Evolutionary conservation across 2,113 vertebrate genomes (phyloP).

Genomic region (Macquaria australasica): DNA sequence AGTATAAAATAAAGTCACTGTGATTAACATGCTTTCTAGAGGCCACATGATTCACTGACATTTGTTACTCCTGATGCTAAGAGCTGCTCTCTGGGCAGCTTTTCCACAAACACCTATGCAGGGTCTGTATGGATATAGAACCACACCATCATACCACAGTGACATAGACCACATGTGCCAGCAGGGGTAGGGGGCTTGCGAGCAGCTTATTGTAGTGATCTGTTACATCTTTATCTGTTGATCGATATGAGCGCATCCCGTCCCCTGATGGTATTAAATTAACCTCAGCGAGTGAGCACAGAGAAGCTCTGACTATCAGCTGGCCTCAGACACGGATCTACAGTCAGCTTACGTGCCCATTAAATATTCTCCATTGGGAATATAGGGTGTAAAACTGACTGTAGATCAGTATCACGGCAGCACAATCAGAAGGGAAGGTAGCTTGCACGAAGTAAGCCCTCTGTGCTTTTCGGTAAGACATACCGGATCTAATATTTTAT

Average conservation of each 20-base stretch:
- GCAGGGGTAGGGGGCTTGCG: slow-evolving; percentile 1
- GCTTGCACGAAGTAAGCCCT: slow-evolving; percentile 10
- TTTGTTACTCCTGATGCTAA: slow-evolving; percentile 30
- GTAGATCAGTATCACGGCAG: slow-evolving; percentile 44
- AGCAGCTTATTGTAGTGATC: slow-evolving; percentile 63
- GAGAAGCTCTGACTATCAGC: slow-evolving; percentile 27
- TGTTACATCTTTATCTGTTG: slow-evolving; percentile 57
- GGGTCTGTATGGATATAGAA: neutral
- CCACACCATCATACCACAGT: neutral
- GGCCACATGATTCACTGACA: slow-evolving; percentile 20
- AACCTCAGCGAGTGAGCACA: slow-evolving; percentile 52
- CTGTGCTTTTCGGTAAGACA: neutral
- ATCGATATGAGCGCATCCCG: slow-evolving; percentile 24
- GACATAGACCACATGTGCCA: slow-evolving; percentile 8
- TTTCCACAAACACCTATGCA: slow-evolving; percentile 26
- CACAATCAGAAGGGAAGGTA: neutral
- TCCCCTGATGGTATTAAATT: slow-evolving; percentile 59
- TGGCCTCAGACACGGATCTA: slow-evolving; percentile 28
- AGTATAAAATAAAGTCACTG: slow-evolving; percentile 21
- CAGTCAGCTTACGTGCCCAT: slow-evolving; percentile 58
- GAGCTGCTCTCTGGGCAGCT: slow-evolving; percentile 21
- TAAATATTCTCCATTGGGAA: slow-evolving; percentile 49
- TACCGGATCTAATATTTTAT: neutral
- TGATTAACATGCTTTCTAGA: neutral
- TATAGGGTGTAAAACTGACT: slow-evolving; percentile 39